Evolutionary conservation across 2,113 vertebrate species (phyloP), one percentile per base, ranked within the genome.

Genomic region (Aepyceros melampus): DNA sequence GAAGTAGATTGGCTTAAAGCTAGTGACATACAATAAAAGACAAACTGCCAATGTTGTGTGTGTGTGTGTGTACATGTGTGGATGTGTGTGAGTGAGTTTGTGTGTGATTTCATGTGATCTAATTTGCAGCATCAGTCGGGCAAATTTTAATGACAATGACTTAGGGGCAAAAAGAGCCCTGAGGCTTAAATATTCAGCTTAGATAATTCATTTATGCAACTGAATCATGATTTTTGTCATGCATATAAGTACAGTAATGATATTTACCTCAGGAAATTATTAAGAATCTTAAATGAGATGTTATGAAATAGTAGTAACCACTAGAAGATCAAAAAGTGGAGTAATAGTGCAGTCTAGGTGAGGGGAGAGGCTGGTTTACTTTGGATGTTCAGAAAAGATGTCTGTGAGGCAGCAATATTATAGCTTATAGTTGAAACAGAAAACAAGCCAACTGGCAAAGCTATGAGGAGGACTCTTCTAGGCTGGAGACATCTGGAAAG

Each of bases 341-440:
- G 7, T 2, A 1, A 29, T 16, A 7, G 17, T 0, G 36, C 9
- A 64, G 0, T 67, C 17, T 47, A n/a, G 8, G 16, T 12, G 3
- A 56, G 6, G 29, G 16, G 49, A 79, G 62, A 64, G 14, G 3
- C 25, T 93, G 49, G 56, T 62, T 62, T 49, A 33, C 15, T 62
- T 21, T 62, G 16, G 5, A 84, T 29, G 16, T 3, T 67, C 40
- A 91, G 7, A 13, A 53, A 60, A 87, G 7, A 5, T 10, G 7
- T 53, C 5, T 29, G 7, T 33, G 74, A 60, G 21, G 33, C 17
- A 47, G 15, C 60, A 43, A 47, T 43, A n/a, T 19, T 25, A 36
- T 0, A 19, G 2, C 7, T 58, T 31, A 84, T 31, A 53, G 11
- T 19, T 88, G n/a, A 71, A 60, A 47, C 16, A 31, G 55, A 58